Conservation (phyloP, 2,888 invertebrate genomes). For the Dryococelus australis region DNA sequence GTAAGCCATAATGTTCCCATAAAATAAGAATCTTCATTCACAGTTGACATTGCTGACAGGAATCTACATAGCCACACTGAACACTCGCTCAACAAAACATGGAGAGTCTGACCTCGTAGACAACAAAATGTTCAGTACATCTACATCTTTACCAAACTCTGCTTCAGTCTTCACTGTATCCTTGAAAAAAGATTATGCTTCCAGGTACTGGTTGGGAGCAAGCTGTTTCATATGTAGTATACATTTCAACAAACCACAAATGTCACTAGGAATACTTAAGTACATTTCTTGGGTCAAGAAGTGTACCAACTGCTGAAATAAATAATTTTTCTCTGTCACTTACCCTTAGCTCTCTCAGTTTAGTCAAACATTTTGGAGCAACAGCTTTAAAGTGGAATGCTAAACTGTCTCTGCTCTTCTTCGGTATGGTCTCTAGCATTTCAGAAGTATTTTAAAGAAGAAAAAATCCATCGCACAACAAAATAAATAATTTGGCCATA, state of each 20-base stretch:
- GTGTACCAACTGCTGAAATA: background rate
- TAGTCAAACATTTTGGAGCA: background rate
- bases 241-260: background rate
- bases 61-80: no score
- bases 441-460: background rate
- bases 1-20: no score
- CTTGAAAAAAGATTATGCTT: background rate
- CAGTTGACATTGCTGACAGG: no score
- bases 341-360: background rate
- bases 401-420: background rate
- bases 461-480: no score
- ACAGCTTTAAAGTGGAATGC: background rate
- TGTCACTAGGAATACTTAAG: background rate
- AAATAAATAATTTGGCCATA: no score
- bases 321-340: background rate
- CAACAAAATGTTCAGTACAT: background rate
- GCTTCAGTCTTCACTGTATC: background rate
- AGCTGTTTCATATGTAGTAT: background rate
- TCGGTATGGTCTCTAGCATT: background rate
- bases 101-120: background rate
- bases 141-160: background rate
- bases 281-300: background rate
- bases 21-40: no score
- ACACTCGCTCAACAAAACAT: no score
- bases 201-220: background rate